Evolutionary conservation across 2,888 invertebrate species (phyloP), one percentile per base, ranked within the genome.

Genomic region (Acleris emargana): DNA sequence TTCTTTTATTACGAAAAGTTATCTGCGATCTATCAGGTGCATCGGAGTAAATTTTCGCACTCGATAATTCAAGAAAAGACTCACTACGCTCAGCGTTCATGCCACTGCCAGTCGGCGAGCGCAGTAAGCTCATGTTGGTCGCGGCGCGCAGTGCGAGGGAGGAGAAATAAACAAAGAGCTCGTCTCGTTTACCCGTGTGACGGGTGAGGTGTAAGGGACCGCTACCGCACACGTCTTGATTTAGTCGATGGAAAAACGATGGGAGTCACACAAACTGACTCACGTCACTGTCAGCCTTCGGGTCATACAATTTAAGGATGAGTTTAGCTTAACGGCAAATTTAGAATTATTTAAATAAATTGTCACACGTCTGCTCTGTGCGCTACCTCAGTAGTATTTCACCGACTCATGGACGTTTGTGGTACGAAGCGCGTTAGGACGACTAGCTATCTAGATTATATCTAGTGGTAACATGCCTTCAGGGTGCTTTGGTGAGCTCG

Each of bases 31-130:
- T 18, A 11, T 49, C 49, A 18, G 49, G 4, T 49, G 7, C 1
- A 9, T 49, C 49, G 17, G 17, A 18, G 17, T 49, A 18, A 18
- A 18, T 9, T 18, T 49, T 49, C 18, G 9, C 49, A 49, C 17
- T 49, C 18, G 49, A 49, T 18, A 49, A 49, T 5, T 43, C 43
- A 43, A 20, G 18, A 49, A 18, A 18, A 49, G 58, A 58, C 25
- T 45, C 47, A 25, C n/a, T n/a, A n/a, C n/a, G 49, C 22, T 55
- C 55, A 16, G 43, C 38, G 18, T 17, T 20, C 28, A 9, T 2
- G 58, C 58, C 58, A 58, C 49, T 47, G 32, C 58, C 58, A 58
- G 58, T 28, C 11, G 58, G 58, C 58, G 58, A 47, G 58, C 18
- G 58, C 58, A 22, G 13, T 47, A 18, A 2, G n/a, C n/a, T 47